Evolutionary conservation across 1,140 invertebrate species (phyloP).

Genomic region (Lordiphosa collinella): DNA sequence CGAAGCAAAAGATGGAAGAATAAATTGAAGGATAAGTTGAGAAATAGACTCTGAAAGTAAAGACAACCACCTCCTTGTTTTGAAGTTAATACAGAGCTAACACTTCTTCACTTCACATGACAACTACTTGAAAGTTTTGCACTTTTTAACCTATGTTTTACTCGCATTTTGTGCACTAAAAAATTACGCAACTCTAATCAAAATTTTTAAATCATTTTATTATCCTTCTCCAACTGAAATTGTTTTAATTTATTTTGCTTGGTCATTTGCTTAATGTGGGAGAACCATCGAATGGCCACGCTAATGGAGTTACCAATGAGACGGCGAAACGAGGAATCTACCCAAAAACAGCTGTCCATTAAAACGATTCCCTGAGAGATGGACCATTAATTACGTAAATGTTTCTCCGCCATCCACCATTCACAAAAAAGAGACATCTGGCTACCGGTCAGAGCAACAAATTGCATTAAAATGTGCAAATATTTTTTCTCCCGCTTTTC

Average conservation of each 20-base stretch:
- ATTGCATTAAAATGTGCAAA: constrained; percentile 71
- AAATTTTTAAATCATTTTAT: constrained; percentile 1
- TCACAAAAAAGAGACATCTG: neutral
- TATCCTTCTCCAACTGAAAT: neutral
- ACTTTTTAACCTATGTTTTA: neutral
- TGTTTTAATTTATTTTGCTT: constrained; percentile 3
- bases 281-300: constrained; percentile 35
- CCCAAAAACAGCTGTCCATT: constrained; percentile 51
- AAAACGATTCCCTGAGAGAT: constrained; percentile 46
- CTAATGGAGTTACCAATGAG: constrained; percentile 60
- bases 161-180: neutral
- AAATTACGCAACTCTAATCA: neutral
- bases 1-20: too few relatives aligned
- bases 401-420: neutral
- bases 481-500: constrained; percentile 51
- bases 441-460: constrained; percentile 25
- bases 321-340: constrained; percentile 38
- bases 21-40: too few relatives aligned
- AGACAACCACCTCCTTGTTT: too few relatives aligned
- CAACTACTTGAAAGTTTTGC: too few relatives aligned
- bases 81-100: too few relatives aligned
- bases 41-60: too few relatives aligned
- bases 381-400: constrained; percentile 61
- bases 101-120: too few relatives aligned
- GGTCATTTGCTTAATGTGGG: constrained; percentile 57